A percentile compares a stretch with the other conserved stretches of the same genome.
These are phyloP conservation scores for Bombus pyrosoma DNA, from an alignment of 1,140 invertebrate species.

Conservation along the genomic window DNA sequence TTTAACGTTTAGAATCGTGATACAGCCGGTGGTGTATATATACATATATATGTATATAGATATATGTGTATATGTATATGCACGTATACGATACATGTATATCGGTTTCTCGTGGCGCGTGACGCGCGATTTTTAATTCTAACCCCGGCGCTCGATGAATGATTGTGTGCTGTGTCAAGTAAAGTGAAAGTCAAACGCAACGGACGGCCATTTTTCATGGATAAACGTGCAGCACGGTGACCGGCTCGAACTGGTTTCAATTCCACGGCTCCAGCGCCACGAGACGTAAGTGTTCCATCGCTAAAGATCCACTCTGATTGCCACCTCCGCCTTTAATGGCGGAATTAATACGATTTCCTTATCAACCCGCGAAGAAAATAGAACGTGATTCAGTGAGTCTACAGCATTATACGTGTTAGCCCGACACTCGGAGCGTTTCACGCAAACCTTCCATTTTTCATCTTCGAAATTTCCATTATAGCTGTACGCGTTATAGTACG, in stretches of 20 bases:
- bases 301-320: conserved; percentile 25
- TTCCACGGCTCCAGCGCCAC: conserved; percentile 41
- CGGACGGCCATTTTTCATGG: conserved; percentile 65
- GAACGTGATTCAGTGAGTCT: not conserved
- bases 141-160: conserved; percentile 56
- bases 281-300: conserved; percentile 57
- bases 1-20: conserved; percentile 11
- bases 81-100: not conserved
- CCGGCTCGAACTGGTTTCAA: conserved; percentile 59
- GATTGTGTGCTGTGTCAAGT: conserved; percentile 70
- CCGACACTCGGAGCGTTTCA: too few species aligned
- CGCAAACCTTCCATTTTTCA: too few species aligned
- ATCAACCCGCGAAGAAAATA: not conserved
- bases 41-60: not conserved
- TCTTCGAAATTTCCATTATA: too few species aligned
- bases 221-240: conserved; percentile 65
- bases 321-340: conserved; percentile 30
- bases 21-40: conserved; percentile 15
- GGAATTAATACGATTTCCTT: conserved; percentile 27
- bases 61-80: not conserved
- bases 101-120: conserved; percentile 50
- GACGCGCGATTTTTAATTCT: conserved; percentile 39
- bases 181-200: conserved; percentile 69
- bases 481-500: too few species aligned
- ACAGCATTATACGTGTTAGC: not conserved